Base-by-base conservation (phyloP, 2,797 vertebrate species). In the Australoheros facetus region DNA sequence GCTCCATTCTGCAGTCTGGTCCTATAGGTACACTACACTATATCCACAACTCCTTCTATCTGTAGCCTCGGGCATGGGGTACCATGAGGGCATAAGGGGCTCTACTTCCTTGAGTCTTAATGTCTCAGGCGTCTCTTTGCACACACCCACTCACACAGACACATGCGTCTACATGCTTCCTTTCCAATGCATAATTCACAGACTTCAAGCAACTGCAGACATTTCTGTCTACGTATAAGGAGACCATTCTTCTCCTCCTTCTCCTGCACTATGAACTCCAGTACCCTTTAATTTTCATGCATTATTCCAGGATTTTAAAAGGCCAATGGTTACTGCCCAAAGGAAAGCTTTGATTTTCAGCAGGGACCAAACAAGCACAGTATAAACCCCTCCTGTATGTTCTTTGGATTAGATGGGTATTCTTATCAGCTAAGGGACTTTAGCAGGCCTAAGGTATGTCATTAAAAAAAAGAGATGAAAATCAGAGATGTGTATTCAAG, bases 31-130 rank as follows among this genome's bases (percentile, higher is more conserved):
- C 60, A 64, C 37, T 39, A 51, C 34, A 45, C 66, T 82, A 55
- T 73, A 88, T 75, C 81, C 85, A 55, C 82, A 78, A 48, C 81
- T 86, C 51, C 64, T 78, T 87, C 81, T 60, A 81, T 84, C 83
- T 83, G 79, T 84, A 87, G 87, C 91, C 87, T 86, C 26, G 2
- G 84, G 88, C 84, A 54, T 55, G 56, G 72, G 71, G 79, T 83
- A 83, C 80, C 34, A n/a, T 16, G 21, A 82, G 87, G 71, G 82
- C 83, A 79, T 86, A 79, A 70, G 19, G 28, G 57, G 71, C 58
- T 84, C 70, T 70, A 56, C 78, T 76, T 87, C 58, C 73, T 85
- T 48, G 58, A 66, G 71, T 78, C 73, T 76, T 77, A 82, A 84
- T 76, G 83, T 87, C 87, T 91, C 83, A 64, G 70, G 82, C 82